phyloP scores from a whole-genome alignment of 1,140 invertebrate genomes.

The Drosophila rufa region DNA sequence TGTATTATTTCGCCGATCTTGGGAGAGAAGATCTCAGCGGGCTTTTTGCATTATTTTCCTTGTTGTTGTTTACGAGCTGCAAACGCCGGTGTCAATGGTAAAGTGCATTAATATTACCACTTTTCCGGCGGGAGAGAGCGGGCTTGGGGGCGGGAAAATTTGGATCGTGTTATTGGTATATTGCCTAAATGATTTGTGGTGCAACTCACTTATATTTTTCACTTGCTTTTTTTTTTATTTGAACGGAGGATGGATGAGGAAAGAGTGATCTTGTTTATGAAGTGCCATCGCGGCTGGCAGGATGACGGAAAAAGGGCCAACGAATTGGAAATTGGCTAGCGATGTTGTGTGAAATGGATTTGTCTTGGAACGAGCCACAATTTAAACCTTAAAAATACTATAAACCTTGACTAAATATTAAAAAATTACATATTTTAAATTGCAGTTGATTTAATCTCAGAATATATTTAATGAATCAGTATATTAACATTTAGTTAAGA shows the following conservation, averaged over 20 bases:
- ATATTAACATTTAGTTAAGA: no score
- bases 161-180: conserved; percentile 39
- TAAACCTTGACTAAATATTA: background rate
- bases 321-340: conserved; percentile 30
- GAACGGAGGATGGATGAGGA: conserved; percentile 8
- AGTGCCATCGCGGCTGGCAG: conserved; percentile 7
- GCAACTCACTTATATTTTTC: conserved; percentile 15
- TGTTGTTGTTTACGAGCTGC: conserved; percentile 58
- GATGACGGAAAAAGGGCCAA: conserved; percentile 20
- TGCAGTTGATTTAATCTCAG: background rate
- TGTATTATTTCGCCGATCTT: conserved; percentile 19
- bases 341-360: conserved; percentile 41
- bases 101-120: conserved; percentile 53
- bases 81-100: conserved; percentile 61
- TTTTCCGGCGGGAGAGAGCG: conserved; percentile 12
- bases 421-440: no score
- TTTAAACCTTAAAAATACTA: background rate
- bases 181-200: conserved; percentile 49
- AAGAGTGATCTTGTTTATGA: conserved; percentile 44
- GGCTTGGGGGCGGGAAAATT: background rate
- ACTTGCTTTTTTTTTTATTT: background rate
- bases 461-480: background rate
- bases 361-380: background rate
- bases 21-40: conserved; percentile 39
- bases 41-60: conserved; percentile 23